phyloP scores from a whole-genome alignment of 1,140 invertebrate genomes.

The Drosophila sturtevanti region DNA sequence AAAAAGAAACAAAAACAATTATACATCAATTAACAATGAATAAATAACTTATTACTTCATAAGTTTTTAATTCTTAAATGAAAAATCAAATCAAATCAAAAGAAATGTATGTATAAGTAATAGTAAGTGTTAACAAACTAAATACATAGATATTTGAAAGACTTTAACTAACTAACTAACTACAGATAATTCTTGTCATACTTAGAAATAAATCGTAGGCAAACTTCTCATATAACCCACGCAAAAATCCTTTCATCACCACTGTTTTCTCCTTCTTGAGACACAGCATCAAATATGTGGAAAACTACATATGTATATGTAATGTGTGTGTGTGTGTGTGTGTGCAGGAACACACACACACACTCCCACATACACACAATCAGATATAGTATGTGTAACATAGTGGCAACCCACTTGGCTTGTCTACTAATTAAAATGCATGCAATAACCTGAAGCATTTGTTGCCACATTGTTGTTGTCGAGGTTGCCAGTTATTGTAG shows the following conservation, averaged over 20 bases:
- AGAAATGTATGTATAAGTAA: no score
- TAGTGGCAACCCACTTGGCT: constrained; percentile 68
- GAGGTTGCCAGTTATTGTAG: constrained; percentile 36
- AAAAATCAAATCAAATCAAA: no score
- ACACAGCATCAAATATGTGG: background rate
- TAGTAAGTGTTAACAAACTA: background rate
- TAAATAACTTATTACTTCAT: no score
- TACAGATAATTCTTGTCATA: no score
- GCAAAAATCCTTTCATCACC: constrained; percentile 4
- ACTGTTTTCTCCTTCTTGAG: constrained; percentile 2
- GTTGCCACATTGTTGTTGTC: constrained; percentile 67
- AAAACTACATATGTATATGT: constrained; percentile 7
- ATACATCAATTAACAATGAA: no score
- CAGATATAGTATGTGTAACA: background rate
- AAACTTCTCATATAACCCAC: constrained; percentile 7
- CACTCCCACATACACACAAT: background rate
- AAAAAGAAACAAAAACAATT: no score
- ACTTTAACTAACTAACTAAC: no score
- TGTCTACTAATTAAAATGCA: constrained; percentile 81
- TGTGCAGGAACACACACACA: background rate
- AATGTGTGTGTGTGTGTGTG: background rate
- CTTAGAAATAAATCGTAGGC: background rate
- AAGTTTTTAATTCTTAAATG: no score
- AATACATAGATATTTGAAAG: no score
- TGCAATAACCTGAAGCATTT: constrained; percentile 81